Base-by-base conservation (phyloP, 2,888 invertebrate species). In the Acrobasis repandana region DNA sequence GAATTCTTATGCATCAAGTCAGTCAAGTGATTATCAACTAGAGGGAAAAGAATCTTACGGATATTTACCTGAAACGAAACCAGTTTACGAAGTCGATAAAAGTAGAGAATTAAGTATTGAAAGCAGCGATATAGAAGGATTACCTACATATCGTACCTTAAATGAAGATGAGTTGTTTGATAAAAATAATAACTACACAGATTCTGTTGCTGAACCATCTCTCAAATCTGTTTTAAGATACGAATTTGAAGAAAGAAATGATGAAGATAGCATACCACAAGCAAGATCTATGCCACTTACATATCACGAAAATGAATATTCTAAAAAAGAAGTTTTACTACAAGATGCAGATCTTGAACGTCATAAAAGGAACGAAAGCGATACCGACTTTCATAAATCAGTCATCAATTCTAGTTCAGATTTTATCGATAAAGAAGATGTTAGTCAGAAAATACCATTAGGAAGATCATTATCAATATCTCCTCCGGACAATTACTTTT, bases 1-100 rank as follows among this genome's bases (percentile, higher is more conserved):
- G 69, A 82, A 80, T 61, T 69, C 79, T n/a, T 73, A 81, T 62
- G 75, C 72, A 65, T 61, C 65, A 61, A 86, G 86, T 63, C 69
- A 76, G 61, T 62, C 76, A 60, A 80, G 83, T 65, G 93, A 93
- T n/a, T 93, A 93, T 73, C 86, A 92, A 63, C 86, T 92, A 33
- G 15, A 48, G 15, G 11, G 18, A 33, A 58, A 58, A 11, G 57
- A 58, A 46, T 46, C 33, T 28, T 33, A 46, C 52, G n/a, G 18
- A 1, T 52, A 33, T 52, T 11, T 15, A n/a, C 15, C 51, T n/a
- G 46, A 52, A 43, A 51, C 56, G 61, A 62, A 20, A 58, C 62
- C 20, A 59, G 36, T 47, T 36, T 51, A 43, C 43, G 43, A 38
- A 51, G 20, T 51, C 20, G 48, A 58, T 33, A 49, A n/a, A 18